Evolutionary conservation across 2,797 vertebrate species (phyloP).

Genomic region (Cuculus canorus): DNA sequence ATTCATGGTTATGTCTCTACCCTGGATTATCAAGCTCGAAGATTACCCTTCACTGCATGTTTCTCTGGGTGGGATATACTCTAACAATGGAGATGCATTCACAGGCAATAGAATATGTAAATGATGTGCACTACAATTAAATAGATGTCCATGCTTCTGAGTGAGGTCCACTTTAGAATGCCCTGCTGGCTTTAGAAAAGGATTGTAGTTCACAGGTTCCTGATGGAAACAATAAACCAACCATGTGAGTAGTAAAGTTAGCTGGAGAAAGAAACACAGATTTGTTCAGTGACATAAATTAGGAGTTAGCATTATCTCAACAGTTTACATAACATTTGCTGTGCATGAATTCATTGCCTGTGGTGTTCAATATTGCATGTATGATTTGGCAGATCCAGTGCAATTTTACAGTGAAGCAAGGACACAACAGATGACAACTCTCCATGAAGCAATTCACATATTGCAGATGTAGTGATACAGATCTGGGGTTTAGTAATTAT

Average conservation of each 20-base stretch:
- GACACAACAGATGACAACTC: slow-evolving; percentile 14
- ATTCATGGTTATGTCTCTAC: not conserved
- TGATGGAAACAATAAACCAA: not conserved
- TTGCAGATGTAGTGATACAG: not conserved
- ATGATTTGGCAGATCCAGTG: slow-evolving; percentile 30
- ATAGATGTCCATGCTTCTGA: not conserved
- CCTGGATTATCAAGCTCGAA: not conserved
- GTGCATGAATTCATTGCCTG: not conserved
- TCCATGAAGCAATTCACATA: not conserved
- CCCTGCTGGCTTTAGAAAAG: not conserved
- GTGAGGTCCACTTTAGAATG: not conserved
- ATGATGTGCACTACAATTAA: not conserved
- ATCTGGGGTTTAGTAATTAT: not conserved
- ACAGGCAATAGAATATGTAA: not conserved
- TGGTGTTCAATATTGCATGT: slow-evolving; percentile 45
- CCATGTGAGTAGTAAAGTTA: not conserved
- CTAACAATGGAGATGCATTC: not conserved
- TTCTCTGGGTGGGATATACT: not conserved
- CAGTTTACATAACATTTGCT: slow-evolving; percentile 27
- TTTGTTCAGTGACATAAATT: slow-evolving; percentile 1
- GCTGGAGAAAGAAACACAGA: not conserved
- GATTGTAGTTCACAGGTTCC: not conserved
- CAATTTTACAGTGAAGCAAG: slow-evolving; percentile 18
- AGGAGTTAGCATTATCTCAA: not conserved
- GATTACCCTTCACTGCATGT: not conserved